These are phyloP conservation scores for Petaurus breviceps DNA, from an alignment of 2,113 vertebrate species.

Conservation along the genomic window DNA sequence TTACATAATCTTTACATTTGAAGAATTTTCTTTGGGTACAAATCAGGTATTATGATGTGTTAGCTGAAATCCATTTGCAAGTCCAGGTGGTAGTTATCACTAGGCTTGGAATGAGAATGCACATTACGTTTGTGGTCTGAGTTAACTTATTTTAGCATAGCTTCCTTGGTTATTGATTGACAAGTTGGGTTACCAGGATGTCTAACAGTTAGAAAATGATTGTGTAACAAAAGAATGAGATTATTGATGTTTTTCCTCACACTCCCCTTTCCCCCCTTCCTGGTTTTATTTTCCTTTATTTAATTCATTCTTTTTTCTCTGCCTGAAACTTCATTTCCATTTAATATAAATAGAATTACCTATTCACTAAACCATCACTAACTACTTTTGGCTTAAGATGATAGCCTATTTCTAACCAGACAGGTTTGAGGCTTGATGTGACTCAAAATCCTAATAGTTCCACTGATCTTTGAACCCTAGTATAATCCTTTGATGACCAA, in stretches of 20 bases:
- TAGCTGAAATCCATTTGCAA: constrained; percentile 45
- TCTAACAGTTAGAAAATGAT: constrained; percentile 38
- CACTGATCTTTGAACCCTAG: background rate
- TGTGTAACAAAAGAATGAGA: constrained; percentile 66
- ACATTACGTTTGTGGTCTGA: background rate
- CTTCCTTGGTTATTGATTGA: constrained; percentile 76
- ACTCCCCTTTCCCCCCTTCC: no score
- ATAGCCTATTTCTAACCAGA: background rate
- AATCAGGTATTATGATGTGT: background rate
- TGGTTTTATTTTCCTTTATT: background rate
- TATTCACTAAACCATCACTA: background rate
- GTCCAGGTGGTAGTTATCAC: background rate
- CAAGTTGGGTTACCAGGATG: constrained; percentile 57
- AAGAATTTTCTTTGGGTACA: constrained; percentile 4
- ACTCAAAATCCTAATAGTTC: background rate
- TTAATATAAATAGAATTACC: background rate
- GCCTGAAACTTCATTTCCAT: background rate
- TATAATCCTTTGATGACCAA: background rate
- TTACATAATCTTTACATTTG: background rate
- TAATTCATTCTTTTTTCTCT: background rate
- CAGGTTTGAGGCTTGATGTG: background rate
- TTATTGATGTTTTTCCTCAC: background rate
- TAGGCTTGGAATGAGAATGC: background rate
- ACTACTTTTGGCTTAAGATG: background rate
- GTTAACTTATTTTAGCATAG: constrained; percentile 52